Base-by-base conservation (phyloP, 2,888 invertebrate species). In the Scaptomyza polygonia region DNA sequence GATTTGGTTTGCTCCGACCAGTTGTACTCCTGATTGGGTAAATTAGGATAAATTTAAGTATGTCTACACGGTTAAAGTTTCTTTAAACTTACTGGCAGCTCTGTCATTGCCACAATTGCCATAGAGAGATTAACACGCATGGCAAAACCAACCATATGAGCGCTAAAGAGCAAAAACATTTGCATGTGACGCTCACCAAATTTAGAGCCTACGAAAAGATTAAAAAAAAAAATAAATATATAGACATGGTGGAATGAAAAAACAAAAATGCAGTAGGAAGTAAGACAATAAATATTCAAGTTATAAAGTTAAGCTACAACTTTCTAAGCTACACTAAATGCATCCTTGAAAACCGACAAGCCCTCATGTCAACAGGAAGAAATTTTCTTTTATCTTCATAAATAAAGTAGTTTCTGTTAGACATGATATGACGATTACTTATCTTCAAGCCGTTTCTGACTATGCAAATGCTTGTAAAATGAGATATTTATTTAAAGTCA, bases 31-130 rank as follows among this genome's bases (percentile, higher is more conserved):
- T 91, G 93, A 92, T 92, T 0, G 88, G 11, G 5, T 25, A 82
- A 0, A 7, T 4, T 9, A 0, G 8, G 21, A 21, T 25, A 25
- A 5, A 5, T 0, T 3, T 8, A 14, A 30, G 0, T 8, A 2
- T 3, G 8, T 7, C 1, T 9, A 0, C 5, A 9, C 1, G 7
- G 5, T 0, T 29, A 9, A 3, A 14, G 0, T 2, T 21, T 12
- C 1, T 27, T 0, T n/a, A 3, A 3, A 4, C 72, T 74, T 59
- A 74, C 77, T 5, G 77, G 77, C 32, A 67, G 27, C 2, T 94
- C 93, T 0, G 94, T 94, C 95, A 96, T 96, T 5, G 95, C 95
- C 3, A 96, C 94, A 56, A 96, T 93, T 0, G 95, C 95, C 12
- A 96, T 95, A 0, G 95, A 95, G 79, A 96, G 93, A 83, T 94